A percentile compares a stretch with the other conserved stretches of the same genome.
Evolutionary conservation across 2,113 vertebrate genomes (phyloP).

Genomic region (Brachionichthys hirsutus): DNA sequence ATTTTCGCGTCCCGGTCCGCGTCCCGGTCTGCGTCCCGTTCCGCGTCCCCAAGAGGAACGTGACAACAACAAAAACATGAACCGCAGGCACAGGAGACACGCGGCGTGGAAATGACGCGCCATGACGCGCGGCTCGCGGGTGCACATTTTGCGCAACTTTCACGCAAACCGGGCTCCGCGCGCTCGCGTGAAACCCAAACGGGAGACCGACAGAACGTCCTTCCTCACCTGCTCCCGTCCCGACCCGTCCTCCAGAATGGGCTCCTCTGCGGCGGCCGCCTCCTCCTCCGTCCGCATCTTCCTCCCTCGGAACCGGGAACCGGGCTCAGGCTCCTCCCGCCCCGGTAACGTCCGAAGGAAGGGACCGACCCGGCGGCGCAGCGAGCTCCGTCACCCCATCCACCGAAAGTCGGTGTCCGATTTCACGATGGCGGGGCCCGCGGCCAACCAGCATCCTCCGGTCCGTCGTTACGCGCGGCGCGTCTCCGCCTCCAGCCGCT

Average conservation of each 20-base stretch:
- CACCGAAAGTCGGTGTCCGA: slow-evolving; percentile 66
- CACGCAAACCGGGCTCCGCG: too few species aligned
- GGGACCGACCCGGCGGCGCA: slow-evolving; percentile 72
- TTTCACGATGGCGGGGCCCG: slow-evolving; percentile 71
- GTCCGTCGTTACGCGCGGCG: not conserved
- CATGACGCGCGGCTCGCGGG: too few species aligned
- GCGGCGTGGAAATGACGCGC: too few species aligned
- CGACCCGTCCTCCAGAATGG: slow-evolving; percentile 75
- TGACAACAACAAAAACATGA: too few species aligned
- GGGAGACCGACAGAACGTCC: slow-evolving; percentile 10
- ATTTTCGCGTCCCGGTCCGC: too few species aligned
- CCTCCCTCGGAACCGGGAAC: slow-evolving; percentile 56
- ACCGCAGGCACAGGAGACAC: too few species aligned
- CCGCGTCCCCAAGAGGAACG: too few species aligned
- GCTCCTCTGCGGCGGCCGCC: slow-evolving; percentile 73
- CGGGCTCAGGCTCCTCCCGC: slow-evolving; percentile 61
- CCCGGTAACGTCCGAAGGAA: slow-evolving; percentile 66
- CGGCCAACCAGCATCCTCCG: slow-evolving; percentile 68
- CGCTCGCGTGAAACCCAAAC: too few species aligned
- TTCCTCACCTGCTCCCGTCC: slow-evolving; percentile 72
- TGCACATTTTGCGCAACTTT: too few species aligned
- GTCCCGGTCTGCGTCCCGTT: too few species aligned
- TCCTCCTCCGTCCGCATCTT: slow-evolving; percentile 77
- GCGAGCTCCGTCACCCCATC: slow-evolving; percentile 73
- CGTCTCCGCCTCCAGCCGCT: slow-evolving; percentile 6